Percentiles rank a stretch among this genome's conserved stretches.
Evolutionary conservation across 2,113 vertebrate species (phyloP).

Genomic region (Aptenodytes forsteri): DNA sequence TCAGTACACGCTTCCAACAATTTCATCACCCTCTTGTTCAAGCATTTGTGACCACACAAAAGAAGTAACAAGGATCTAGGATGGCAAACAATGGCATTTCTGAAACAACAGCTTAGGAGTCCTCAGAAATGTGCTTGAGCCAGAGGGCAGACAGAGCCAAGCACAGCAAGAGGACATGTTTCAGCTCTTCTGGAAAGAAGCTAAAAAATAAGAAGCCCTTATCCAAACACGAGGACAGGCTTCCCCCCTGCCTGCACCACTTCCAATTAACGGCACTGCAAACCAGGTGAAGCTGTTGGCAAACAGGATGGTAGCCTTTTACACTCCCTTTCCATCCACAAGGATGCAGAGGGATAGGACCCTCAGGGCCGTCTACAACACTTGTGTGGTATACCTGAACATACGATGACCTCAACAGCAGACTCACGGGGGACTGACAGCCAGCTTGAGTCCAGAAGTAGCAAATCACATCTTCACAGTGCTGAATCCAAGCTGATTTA

Average conservation of each 20-base stretch:
- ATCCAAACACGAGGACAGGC: neutral
- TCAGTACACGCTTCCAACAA: neutral
- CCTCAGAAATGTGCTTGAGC: neutral
- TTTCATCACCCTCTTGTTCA: neutral
- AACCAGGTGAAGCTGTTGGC: neutral
- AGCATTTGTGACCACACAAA: neutral
- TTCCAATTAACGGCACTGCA: neutral
- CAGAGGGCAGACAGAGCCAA: neutral
- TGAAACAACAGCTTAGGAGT: neutral
- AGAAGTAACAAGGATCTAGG: neutral
- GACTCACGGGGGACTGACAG: neutral
- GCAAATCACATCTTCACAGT: neutral
- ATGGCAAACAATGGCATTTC: neutral
- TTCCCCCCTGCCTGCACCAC: neutral
- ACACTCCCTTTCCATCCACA: neutral
- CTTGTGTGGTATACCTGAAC: neutral
- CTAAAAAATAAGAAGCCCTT: neutral
- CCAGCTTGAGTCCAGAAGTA: neutral
- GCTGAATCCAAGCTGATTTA: neutral
- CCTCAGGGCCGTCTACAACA: neutral
- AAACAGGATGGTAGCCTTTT: neutral
- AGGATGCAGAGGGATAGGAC: neutral
- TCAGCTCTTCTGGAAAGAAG: neutral
- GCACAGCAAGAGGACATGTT: neutral
- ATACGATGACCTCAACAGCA: rapidly evolving